A percentile compares a stretch with the other conserved stretches of the same genome.
Conservation (phyloP, 2,797 vertebrate species). For the Oophaga sylvatica region DNA sequence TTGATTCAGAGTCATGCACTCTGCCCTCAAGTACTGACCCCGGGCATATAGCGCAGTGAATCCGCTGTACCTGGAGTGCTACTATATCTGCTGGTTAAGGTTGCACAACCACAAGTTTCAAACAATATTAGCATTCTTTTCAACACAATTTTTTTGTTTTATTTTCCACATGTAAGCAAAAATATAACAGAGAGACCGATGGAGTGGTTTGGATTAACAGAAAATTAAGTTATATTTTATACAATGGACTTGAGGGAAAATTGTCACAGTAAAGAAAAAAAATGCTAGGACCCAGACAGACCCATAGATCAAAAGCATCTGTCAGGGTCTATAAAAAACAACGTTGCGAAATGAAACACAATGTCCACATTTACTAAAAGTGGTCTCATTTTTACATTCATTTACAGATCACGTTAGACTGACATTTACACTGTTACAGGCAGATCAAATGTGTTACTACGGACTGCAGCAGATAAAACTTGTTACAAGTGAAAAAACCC, state of each 20-base stretch:
- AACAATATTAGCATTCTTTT: background rate
- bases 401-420: too few relatives aligned
- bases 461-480: too few relatives aligned
- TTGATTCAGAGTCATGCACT: background rate
- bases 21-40: too few relatives aligned
- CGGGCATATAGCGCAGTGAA: background rate
- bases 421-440: too few relatives aligned
- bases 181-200: background rate
- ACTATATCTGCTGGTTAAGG: background rate
- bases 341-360: too few relatives aligned
- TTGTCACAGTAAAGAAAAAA: background rate
- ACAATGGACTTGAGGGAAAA: background rate
- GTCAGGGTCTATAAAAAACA: background rate
- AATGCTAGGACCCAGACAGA: background rate
- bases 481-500: too few relatives aligned
- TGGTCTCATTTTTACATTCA: background rate
- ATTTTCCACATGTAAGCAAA: background rate
- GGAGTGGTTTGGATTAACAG: background rate
- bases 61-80: background rate
- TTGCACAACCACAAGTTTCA: background rate
- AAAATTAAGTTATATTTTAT: background rate
- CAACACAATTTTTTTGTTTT: background rate
- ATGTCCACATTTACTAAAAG: background rate
- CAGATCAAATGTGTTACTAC: too few relatives aligned
- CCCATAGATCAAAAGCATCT: background rate